Evolutionary conservation across 2,113 vertebrate species (phyloP).

Genomic region (Myodes glareolus): DNA sequence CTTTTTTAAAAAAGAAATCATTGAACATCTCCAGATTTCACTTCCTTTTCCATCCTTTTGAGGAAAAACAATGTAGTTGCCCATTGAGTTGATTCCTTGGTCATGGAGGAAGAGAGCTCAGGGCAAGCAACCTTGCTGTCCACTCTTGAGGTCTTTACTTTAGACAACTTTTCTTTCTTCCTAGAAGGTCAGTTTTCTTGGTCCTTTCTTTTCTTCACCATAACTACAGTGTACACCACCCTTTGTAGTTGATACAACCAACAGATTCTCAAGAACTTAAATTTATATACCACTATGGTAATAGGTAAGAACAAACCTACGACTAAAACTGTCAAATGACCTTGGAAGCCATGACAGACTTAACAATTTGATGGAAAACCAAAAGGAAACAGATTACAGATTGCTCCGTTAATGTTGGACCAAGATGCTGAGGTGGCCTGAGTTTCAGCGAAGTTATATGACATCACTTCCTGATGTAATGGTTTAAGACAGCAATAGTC

Average conservation of each 20-base stretch:
- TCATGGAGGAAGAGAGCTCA: not conserved
- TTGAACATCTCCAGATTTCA: not conserved
- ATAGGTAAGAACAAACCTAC: not conserved
- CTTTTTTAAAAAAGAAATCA: not conserved
- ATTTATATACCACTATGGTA: not conserved
- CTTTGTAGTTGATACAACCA: not conserved
- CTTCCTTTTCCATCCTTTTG: not conserved
- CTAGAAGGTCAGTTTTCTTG: not conserved
- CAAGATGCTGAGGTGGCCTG: not conserved
- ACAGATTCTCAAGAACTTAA: not conserved
- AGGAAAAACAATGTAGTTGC: not conserved
- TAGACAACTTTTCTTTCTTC: not conserved
- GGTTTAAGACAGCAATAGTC: not conserved
- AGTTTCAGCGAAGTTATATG: not conserved
- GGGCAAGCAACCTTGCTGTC: not conserved
- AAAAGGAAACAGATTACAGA: not conserved
- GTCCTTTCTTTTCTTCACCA: not conserved
- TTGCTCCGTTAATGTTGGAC: not conserved
- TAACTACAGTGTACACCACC: not conserved
- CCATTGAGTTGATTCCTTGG: not conserved
- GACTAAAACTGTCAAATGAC: slow-evolving; percentile 11
- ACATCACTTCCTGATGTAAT: not conserved
- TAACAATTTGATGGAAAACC: slow-evolving; percentile 12
- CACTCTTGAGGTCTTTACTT: not conserved
- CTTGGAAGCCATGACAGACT: not conserved